Evolutionary conservation across 2,113 vertebrate species (phyloP).

Genomic region (Cygnus atratus): DNA sequence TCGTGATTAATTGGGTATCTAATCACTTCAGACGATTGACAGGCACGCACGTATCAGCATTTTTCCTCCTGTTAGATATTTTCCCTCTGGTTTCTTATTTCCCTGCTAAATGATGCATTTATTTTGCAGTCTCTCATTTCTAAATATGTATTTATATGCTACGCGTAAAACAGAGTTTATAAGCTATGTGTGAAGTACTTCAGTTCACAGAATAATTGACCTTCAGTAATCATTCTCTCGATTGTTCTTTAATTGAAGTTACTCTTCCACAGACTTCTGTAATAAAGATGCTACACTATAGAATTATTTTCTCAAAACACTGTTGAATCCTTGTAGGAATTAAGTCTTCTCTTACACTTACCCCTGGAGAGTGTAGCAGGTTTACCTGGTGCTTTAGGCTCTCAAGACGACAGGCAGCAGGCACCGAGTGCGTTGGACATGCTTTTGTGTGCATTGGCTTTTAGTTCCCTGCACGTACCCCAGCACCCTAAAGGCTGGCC

Average conservation of each 20-base stretch:
- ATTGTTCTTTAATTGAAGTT: not conserved
- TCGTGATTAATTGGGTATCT: not conserved
- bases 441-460: fast-evolving
- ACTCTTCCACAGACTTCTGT: not conserved
- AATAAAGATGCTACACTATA: not conserved
- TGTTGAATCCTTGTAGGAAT: not conserved
- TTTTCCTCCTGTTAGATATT: not conserved
- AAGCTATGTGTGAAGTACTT: not conserved
- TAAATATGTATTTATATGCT: not conserved
- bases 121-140: not conserved
- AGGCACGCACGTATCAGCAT: not conserved
- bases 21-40: not conserved
- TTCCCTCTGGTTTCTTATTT: not conserved
- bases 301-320: not conserved
- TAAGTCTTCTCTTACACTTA: fast-evolving
- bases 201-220: not conserved
- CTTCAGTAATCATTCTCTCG: not conserved
- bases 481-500: not conserved
- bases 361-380: not conserved
- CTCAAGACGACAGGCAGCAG: not conserved
- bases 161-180: fast-evolving
- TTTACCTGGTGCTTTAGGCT: not conserved
- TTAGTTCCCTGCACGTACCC: fast-evolving
- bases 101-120: not conserved
- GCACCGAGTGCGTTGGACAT: fast-evolving